These are phyloP conservation scores for Balaeniceps rex DNA, from an alignment of 2,113 vertebrate genomes.

Conservation along the genomic window DNA sequence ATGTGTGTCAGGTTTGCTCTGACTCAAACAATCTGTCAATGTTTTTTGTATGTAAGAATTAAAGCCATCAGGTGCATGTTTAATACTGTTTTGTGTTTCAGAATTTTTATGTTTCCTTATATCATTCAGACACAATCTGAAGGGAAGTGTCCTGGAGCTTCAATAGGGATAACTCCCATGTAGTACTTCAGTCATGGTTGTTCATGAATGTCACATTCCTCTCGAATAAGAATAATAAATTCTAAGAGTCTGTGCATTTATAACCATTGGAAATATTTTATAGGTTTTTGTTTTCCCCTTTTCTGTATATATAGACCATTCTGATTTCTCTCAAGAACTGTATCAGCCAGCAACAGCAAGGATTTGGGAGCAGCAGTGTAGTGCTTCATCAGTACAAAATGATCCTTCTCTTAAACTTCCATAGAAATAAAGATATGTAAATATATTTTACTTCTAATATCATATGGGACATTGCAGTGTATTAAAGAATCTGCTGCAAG, in stretches of 20 bases:
- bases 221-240: background rate
- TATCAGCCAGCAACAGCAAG: background rate
- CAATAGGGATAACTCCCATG: background rate
- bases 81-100: background rate
- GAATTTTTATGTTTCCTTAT: background rate
- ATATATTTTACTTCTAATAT: background rate
- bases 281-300: background rate
- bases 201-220: background rate
- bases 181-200: background rate
- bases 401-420: background rate
- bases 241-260: background rate
- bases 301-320: background rate
- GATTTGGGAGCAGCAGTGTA: background rate
- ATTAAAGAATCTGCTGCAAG: background rate
- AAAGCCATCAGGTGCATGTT: background rate
- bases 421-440: background rate
- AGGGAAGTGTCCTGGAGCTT: background rate
- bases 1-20: background rate
- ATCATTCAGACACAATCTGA: background rate
- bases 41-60: background rate
- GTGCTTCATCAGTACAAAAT: background rate
- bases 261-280: background rate
- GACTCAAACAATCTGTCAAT: background rate
- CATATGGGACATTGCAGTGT: background rate
- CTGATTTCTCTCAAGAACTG: background rate